Percentiles rank a stretch among this genome's conserved stretches.
Evolutionary conservation across 2,888 invertebrate species (phyloP).

Genomic region (Cryptophagus acutangulus): DNA sequence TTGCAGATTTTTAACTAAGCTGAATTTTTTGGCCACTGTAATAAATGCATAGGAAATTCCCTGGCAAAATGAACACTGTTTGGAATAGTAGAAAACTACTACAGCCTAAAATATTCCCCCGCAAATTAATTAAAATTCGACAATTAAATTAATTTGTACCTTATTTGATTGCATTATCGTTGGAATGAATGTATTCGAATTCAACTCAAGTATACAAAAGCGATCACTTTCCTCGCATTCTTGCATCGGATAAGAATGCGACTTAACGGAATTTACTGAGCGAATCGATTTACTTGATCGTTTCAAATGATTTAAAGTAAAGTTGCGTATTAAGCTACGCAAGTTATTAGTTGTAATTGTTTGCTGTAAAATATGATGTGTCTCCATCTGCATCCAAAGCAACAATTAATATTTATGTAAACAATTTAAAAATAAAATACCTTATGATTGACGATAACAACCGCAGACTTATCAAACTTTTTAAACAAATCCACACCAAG

Average conservation of each 20-base stretch:
- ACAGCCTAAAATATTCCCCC: conserved; percentile 57
- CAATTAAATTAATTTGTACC: conserved; percentile 44
- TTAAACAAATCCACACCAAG: conserved; percentile 65
- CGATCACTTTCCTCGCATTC: conserved; percentile 24
- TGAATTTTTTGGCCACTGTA: conserved; percentile 60
- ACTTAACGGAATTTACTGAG: conserved; percentile 33
- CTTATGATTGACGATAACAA: conserved; percentile 66
- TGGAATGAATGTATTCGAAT: conserved; percentile 59
- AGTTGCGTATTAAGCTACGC: conserved; percentile 54
- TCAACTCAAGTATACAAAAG: conserved; percentile 61
- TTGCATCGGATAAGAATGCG: conserved; percentile 25
- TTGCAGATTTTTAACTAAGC: conserved; percentile 50
- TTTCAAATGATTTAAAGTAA: conserved; percentile 42
- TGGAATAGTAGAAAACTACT: conserved; percentile 72
- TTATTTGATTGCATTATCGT: conserved; percentile 57
- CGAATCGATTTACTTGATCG: conserved; percentile 37
- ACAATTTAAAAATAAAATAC: conserved; percentile 47
- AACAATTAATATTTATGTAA: conserved; percentile 5
- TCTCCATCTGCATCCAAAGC: conserved; percentile 67
- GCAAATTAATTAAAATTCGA: conserved; percentile 4
- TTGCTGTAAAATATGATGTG: conserved; percentile 59
- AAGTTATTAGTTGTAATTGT: conserved; percentile 51
- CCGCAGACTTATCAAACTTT: conserved; percentile 59
- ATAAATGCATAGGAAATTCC: conserved; percentile 64
- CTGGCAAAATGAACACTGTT: conserved; percentile 72